These are phyloP conservation scores for Enteromius viviparus DNA, from an alignment of 2,797 vertebrate species.

Conservation along the genomic window DNA sequence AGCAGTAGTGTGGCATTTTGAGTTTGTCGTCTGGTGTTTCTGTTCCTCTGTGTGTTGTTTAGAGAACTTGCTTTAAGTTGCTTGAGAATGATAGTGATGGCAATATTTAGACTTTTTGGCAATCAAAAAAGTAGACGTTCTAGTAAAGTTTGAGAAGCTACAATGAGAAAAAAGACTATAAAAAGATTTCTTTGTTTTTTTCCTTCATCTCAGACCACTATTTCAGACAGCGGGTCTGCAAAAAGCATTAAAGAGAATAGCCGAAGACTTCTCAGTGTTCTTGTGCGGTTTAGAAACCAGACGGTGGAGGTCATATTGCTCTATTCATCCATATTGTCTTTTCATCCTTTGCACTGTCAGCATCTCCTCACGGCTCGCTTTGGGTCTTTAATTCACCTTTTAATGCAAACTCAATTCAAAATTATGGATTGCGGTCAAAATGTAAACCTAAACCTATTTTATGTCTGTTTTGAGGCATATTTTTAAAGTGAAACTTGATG, in stretches of 20 bases:
- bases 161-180: not conserved
- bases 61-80: not conserved
- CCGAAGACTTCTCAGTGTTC: conserved; percentile 3
- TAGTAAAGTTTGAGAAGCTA: not conserved
- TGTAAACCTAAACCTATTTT: not conserved
- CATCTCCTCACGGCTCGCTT: not conserved
- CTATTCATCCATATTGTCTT: not conserved
- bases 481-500: not conserved
- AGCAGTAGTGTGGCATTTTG: not conserved
- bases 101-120: not conserved
- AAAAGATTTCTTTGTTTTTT: not conserved
- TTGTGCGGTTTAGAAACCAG: conserved; percentile 7
- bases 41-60: not conserved
- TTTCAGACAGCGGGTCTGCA: conserved; percentile 18
- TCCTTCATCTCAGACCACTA: not conserved
- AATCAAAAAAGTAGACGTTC: not conserved
- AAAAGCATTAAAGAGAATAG: conserved; percentile 15
- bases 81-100: not conserved
- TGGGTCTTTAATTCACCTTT: not conserved
- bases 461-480: not conserved
- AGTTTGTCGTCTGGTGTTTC: not conserved
- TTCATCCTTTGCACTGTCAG: conserved; percentile 23
- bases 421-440: not conserved
- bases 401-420: not conserved
- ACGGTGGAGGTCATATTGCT: conserved; percentile 3